Evolutionary conservation across 2,113 vertebrate species (phyloP).

Genomic region (Xiphophorus maculatus): DNA sequence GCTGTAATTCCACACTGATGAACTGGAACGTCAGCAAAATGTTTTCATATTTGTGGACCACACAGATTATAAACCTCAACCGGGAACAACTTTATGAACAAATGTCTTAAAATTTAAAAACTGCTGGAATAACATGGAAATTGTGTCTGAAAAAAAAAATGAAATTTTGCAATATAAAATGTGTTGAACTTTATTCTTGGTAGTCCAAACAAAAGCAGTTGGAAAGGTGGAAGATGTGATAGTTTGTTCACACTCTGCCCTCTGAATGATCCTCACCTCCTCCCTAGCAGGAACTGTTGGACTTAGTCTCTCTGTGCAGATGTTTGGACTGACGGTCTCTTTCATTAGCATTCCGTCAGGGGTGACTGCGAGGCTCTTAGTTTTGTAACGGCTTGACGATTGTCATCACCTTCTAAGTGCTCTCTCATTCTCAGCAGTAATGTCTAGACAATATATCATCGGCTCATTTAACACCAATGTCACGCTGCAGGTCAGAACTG

Average conservation of each 20-base stretch:
- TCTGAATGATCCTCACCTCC: slow-evolving; percentile 68
- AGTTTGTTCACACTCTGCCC: slow-evolving; percentile 72
- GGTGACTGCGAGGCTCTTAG: slow-evolving; percentile 41
- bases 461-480: neutral
- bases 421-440: slow-evolving; percentile 56
- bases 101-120: too few species aligned
- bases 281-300: slow-evolving; percentile 43
- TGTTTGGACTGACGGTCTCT: slow-evolving; percentile 76
- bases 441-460: slow-evolving; percentile 6
- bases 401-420: slow-evolving; percentile 54
- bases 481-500: neutral
- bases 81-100: too few species aligned
- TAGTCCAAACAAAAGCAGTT: slow-evolving; percentile 37
- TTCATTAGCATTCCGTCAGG: slow-evolving; percentile 73
- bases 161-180: too few species aligned
- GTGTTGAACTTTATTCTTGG: neutral
- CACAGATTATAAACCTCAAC: too few species aligned
- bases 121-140: too few species aligned
- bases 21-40: too few species aligned
- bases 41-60: too few species aligned
- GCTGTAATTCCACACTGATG: too few species aligned
- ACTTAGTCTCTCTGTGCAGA: slow-evolving; percentile 68
- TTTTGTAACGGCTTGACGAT: slow-evolving; percentile 55
- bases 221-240: slow-evolving; percentile 75
- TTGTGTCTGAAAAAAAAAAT: too few species aligned